phyloP scores from a whole-genome alignment of 2,888 invertebrate species.

The Lochmaea crataegi region DNA sequence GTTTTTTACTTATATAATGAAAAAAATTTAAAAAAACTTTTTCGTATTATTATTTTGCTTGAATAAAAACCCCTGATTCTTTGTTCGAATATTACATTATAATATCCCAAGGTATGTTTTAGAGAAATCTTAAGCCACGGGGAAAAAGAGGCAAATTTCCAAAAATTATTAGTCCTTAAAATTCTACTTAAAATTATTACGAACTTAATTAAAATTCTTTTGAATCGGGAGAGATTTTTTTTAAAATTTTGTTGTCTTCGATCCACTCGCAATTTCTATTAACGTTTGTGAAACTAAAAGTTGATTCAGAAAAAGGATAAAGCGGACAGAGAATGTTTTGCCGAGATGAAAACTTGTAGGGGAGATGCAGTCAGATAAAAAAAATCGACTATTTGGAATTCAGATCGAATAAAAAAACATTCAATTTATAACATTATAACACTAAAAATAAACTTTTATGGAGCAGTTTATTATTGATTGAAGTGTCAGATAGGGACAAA shows the following conservation, averaged over 20 bases:
- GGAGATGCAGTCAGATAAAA: background rate
- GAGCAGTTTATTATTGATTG: too few relatives aligned
- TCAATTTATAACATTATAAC: too few relatives aligned
- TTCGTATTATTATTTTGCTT: too few relatives aligned
- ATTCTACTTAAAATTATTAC: too few relatives aligned
- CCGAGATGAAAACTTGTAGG: conserved; percentile 25
- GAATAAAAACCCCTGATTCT: too few relatives aligned
- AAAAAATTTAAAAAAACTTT: background rate
- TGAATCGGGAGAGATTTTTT: background rate
- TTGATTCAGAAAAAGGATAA: conserved; percentile 21
- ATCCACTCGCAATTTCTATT: conserved; percentile 20
- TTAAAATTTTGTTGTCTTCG: background rate
- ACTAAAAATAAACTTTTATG: too few relatives aligned
- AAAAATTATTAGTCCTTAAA: too few relatives aligned
- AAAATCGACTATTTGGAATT: background rate
- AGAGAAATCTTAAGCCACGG: too few relatives aligned
- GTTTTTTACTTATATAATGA: conserved; percentile 7
- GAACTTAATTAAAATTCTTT: background rate
- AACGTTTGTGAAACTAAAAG: conserved; percentile 23
- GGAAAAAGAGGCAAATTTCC: too few relatives aligned
- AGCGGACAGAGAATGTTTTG: conserved; percentile 11
- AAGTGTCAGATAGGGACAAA: too few relatives aligned
- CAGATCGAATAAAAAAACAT: background rate
- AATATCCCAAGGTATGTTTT: too few relatives aligned
- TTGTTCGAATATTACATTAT: too few relatives aligned